These are phyloP conservation scores for Leiothrix lutea DNA, from an alignment of 2,113 vertebrate genomes.

Conservation along the genomic window DNA sequence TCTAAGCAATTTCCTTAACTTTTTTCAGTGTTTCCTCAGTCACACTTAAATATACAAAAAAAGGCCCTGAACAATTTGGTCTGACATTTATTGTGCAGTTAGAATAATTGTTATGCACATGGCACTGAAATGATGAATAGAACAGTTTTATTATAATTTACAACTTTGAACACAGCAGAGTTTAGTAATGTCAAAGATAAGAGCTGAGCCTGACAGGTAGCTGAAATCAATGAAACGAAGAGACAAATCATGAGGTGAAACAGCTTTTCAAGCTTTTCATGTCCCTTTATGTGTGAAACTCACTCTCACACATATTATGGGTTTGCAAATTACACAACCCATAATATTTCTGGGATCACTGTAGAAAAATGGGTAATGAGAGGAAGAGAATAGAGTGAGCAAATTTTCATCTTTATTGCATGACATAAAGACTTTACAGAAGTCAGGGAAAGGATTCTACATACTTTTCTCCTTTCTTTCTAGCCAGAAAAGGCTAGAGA, in stretches of 20 bases:
- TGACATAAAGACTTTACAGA: background rate
- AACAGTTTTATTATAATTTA: conserved; percentile 11
- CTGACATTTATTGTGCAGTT: background rate
- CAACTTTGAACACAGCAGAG: conserved; percentile 6
- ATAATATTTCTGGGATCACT: background rate
- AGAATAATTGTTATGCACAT: background rate
- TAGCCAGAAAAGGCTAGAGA: background rate
- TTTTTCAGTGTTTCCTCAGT: background rate
- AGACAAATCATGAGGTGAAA: background rate
- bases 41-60: background rate
- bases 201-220: background rate
- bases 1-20: background rate
- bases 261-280: background rate
- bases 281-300: background rate
- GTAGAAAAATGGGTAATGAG: background rate
- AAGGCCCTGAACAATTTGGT: background rate
- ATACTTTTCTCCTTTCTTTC: background rate
- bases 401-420: background rate
- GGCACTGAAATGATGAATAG: background rate
- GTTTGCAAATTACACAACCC: background rate
- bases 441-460: background rate
- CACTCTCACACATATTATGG: background rate
- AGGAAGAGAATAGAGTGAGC: background rate
- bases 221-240: background rate
- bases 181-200: conserved; percentile 16